phyloP scores from a whole-genome alignment of 2,113 vertebrate species.

The Pholis gunnellus region DNA sequence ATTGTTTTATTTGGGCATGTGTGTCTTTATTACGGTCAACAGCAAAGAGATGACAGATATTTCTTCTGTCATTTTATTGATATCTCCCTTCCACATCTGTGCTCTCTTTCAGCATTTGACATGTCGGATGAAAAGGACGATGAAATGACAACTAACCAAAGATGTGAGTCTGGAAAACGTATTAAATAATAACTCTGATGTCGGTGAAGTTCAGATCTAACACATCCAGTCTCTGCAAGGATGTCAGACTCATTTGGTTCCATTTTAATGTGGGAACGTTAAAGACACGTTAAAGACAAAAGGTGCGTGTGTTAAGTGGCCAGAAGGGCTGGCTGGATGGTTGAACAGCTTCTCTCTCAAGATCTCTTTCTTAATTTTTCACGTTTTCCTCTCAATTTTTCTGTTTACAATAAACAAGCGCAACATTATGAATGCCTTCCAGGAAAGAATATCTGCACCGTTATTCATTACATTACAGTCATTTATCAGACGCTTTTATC shows the following conservation, averaged over 20 bases:
- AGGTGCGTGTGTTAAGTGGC: not conserved
- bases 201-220: not conserved
- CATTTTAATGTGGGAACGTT: not conserved
- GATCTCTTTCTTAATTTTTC: not conserved
- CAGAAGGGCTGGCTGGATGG: not conserved
- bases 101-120: conserved; percentile 79
- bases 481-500: no score
- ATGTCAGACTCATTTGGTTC: not conserved
- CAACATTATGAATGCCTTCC: not conserved
- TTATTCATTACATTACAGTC: no score
- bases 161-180: conserved; percentile 43
- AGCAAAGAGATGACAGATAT: no score
- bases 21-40: no score
- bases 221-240: conserved; percentile 23
- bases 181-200: not conserved
- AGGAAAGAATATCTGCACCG: not conserved
- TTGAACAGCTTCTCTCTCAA: not conserved
- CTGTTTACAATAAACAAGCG: not conserved
- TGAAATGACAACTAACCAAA: not conserved
- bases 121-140: conserved; percentile 77
- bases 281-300: not conserved
- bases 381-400: not conserved
- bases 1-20: no score
- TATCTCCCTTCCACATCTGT: not conserved
- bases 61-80: not conserved